Conservation (phyloP, 1,140 invertebrate genomes). For the Diabrotica undecimpunctata region DNA sequence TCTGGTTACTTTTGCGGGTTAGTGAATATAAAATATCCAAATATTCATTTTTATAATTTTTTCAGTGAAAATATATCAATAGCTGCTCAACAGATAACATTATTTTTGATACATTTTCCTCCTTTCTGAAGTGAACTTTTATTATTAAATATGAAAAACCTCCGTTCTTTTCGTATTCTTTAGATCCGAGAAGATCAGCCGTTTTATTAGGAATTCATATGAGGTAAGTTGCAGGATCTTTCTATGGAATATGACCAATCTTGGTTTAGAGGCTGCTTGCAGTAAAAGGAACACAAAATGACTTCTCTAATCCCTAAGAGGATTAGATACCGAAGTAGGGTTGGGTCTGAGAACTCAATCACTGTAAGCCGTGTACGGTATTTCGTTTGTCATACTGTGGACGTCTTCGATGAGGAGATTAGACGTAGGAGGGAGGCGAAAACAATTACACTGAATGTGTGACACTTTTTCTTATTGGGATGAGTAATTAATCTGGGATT, state of each 20-base stretch:
- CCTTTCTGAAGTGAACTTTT: no score
- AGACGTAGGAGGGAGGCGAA: not conserved
- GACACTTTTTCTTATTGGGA: not conserved
- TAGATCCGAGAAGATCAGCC: no score
- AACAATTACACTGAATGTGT: not conserved
- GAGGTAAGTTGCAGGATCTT: constrained; percentile 1
- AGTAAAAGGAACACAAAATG: constrained; percentile 2
- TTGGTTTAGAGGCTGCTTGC: not conserved
- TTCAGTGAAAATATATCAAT: no score
- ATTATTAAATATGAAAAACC: no score
- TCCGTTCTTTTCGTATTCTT: no score
- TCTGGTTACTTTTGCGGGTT: no score
- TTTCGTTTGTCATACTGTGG: constrained; percentile 2
- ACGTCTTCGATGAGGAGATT: constrained; percentile 1
- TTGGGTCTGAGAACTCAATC: not conserved
- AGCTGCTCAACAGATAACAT: no score
- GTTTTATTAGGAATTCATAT: not conserved
- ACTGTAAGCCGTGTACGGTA: not conserved
- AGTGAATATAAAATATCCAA: no score
- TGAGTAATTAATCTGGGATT: not conserved
- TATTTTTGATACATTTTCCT: no score
- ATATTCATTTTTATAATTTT: no score
- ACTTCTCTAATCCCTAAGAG: constrained; percentile 2
- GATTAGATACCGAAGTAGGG: not conserved
- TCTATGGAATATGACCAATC: not conserved